These are phyloP conservation scores for Gobiocypris rarus DNA, from an alignment of 2,113 vertebrate genomes.

Conservation along the genomic window DNA sequence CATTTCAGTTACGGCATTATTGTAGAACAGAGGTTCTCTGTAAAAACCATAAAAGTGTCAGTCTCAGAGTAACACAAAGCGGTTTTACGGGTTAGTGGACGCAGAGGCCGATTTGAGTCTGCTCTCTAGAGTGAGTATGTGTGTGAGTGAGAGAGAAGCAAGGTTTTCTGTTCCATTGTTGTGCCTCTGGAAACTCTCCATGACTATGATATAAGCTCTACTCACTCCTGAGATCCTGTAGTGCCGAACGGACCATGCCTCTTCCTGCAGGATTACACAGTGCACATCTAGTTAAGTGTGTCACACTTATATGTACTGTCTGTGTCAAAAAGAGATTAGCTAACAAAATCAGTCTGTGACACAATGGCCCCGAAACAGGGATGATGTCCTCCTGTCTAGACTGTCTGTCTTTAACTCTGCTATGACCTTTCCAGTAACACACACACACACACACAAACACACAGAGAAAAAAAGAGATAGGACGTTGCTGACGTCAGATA, in stretches of 20 bases:
- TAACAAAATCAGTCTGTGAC: conserved; percentile 19
- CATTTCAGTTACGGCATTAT: neutral
- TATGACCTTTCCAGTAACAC: conserved; percentile 1
- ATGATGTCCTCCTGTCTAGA: conserved; percentile 28
- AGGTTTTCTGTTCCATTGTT: conserved; percentile 20
- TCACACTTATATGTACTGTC: conserved; percentile 2
- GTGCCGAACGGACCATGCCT: neutral
- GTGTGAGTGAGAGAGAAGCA: neutral
- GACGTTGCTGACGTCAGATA: neutral
- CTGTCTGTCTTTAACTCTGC: neutral
- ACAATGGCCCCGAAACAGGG: conserved; percentile 21
- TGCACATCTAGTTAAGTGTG: conserved; percentile 3
- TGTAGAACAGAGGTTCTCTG: conserved; percentile 19
- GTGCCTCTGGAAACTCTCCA: neutral
- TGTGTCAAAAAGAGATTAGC: conserved; percentile 26
- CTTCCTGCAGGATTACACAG: conserved; percentile 16
- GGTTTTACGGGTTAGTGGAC: conserved; percentile 15
- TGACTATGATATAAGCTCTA: neutral
- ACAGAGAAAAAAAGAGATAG: neutral
- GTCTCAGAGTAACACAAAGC: conserved; percentile 11
- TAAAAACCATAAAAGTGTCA: conserved; percentile 19
- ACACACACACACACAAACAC: neutral
- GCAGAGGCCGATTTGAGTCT: neutral
- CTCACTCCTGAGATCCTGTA: neutral
- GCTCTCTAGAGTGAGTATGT: conserved; percentile 22